Percentiles rank a stretch among this genome's conserved stretches.
phyloP scores from a whole-genome alignment of 2,113 vertebrate species.

The Cinclus mexicanus region DNA sequence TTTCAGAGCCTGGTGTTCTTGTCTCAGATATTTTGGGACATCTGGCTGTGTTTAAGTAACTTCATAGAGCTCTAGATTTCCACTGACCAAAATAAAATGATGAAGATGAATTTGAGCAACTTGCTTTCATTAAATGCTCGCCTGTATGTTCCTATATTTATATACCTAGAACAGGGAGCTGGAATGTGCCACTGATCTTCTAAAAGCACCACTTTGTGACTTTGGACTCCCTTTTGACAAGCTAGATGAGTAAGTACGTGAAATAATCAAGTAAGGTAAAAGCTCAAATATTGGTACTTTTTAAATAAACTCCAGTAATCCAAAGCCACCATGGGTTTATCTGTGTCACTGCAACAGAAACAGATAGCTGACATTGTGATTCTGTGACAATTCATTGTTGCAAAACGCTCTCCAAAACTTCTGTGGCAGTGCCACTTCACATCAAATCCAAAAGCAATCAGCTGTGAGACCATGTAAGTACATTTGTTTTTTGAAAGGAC shows the following conservation, averaged over 20 bases:
- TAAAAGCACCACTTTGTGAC: background rate
- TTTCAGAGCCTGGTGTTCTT: background rate
- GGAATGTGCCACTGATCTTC: background rate
- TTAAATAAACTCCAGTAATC: background rate
- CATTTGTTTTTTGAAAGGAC: background rate
- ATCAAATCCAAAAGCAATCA: background rate
- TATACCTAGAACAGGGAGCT: background rate
- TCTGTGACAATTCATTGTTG: background rate
- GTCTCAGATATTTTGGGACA: background rate
- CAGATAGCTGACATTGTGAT: rapidly evolving
- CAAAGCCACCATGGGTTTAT: background rate
- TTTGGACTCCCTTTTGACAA: background rate
- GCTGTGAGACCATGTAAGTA: background rate
- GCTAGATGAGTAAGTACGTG: background rate
- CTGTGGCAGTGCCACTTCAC: background rate
- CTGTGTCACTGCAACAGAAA: background rate
- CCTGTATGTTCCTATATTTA: background rate
- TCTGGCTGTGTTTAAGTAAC: background rate
- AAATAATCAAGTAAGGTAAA: background rate
- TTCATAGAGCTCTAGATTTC: background rate
- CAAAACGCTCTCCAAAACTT: background rate
- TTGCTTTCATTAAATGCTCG: background rate
- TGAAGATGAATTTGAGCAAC: background rate
- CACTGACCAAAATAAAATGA: background rate
- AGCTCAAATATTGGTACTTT: background rate